Evolutionary conservation across 1,140 invertebrate species (phyloP), one percentile per base, ranked within the genome.

Genomic region (Leptinotarsa undecemlineata): DNA sequence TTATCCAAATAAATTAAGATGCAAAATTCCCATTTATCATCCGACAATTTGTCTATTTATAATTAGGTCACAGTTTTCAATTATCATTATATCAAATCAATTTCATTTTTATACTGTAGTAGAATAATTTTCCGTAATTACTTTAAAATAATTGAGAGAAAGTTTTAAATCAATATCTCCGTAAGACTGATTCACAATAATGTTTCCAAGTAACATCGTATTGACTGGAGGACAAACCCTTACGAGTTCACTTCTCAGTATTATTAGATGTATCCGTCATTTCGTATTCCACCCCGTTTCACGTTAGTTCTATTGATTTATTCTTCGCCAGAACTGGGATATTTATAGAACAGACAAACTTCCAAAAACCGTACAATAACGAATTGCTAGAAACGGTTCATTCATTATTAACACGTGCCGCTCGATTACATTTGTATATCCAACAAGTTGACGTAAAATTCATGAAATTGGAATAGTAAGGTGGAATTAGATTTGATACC

Each of bases 331-430:
- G 51, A 57, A 57, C 51, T 57, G 51, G 51, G 51, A 57, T 57
- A 57, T 57, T 57, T 57, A 57, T 57, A 57, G 51, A 57, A 19
- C n/a, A 57, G 51, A 57, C 51, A 57, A 19, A 57, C 51, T 57
- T 57, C 51, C 51, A 57, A 57, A 57, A 57, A 57, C 15, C 15
- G 51, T 57, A 57, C n/a, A 57, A 57, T 57, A 17, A 57, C 15
- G 15, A 57, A 57, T 57, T 17, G 51, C 51, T 57, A 19, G 51
- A 57, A 57, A 57, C 17, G n/a, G 51, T 57, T 57, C 51, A 57
- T 57, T 57, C 51, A 57, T 15, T 57, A 57, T 57, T 57, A 57
- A 57, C 15, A 57, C 51, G 51, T 57, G 51, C 14, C 17, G 51
- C 15, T 4, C 51, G 6, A 6, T 57, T 42, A 42, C 8, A 19